Conservation (phyloP, 2,113 vertebrate species). For the Oryzias javanicus region DNA sequence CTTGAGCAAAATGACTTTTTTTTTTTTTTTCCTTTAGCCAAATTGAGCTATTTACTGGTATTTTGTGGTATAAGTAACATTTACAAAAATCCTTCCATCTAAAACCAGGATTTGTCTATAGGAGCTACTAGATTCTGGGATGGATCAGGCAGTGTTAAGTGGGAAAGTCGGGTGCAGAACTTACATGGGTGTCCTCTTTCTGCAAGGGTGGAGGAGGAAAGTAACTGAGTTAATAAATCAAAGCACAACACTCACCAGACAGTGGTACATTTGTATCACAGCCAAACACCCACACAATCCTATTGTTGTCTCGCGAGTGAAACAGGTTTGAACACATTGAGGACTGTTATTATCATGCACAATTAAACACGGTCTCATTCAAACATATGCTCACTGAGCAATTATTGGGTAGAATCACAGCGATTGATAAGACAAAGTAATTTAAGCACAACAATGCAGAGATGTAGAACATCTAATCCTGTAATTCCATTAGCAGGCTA, state of each 20-base stretch:
- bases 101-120: slow-evolving; percentile 30
- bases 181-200: slow-evolving; percentile 86
- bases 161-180: slow-evolving; percentile 57
- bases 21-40: too few relatives aligned
- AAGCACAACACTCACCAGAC: slow-evolving; percentile 39
- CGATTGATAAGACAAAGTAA: slow-evolving; percentile 62
- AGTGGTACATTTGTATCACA: slow-evolving; percentile 34
- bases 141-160: slow-evolving; percentile 38
- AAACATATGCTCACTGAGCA: slow-evolving; percentile 46
- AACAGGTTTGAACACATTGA: slow-evolving; percentile 36
- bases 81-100: background rate
- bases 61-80: too few relatives aligned
- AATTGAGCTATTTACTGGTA: background rate
- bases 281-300: slow-evolving; percentile 25
- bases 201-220: slow-evolving; percentile 67
- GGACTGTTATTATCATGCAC: slow-evolving; percentile 59
- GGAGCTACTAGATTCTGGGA: background rate
- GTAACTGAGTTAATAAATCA: slow-evolving; percentile 66
- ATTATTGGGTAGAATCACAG: slow-evolving; percentile 47
- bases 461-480: slow-evolving; percentile 42
- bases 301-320: slow-evolving; percentile 32
- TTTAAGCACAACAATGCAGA: slow-evolving; percentile 28
- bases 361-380: slow-evolving; percentile 57
- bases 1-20: too few relatives aligned
- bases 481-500: slow-evolving; percentile 31